phyloP scores from a whole-genome alignment of 1,140 invertebrate genomes.

The Tetragonula clypearis region DNA sequence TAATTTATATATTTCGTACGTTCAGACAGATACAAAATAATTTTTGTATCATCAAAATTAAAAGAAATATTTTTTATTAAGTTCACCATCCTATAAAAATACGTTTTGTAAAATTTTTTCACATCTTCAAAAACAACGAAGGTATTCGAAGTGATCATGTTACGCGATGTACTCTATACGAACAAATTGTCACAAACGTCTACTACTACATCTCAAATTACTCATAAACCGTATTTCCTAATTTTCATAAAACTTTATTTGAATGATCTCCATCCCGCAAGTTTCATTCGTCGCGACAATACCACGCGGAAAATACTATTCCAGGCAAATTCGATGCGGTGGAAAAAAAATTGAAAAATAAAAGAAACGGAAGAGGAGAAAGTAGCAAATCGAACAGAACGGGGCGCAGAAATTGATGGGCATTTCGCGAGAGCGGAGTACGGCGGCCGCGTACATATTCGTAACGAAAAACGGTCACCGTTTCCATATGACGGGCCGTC shows the following conservation, averaged over 20 bases:
- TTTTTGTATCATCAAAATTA: no score
- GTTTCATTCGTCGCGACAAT: neutral
- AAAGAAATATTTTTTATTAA: no score
- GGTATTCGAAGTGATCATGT: no score
- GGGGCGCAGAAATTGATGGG: constrained; percentile 43
- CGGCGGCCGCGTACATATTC: constrained; percentile 23
- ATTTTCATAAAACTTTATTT: neutral
- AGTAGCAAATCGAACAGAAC: neutral
- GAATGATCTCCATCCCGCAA: neutral
- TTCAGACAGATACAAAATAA: no score
- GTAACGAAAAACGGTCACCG: constrained; percentile 64
- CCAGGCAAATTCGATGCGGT: neutral
- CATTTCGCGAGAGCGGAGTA: constrained; percentile 28
- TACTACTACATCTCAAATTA: neutral
- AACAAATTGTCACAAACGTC: neutral
- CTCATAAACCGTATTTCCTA: neutral
- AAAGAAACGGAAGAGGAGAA: neutral
- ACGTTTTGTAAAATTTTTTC: no score
- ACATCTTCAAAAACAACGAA: no score
- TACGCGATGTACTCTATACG: no score
- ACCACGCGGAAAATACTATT: neutral
- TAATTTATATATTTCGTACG: no score
- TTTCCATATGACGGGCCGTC: constrained; percentile 73
- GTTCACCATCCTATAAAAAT: no score
- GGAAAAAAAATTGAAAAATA: neutral